Evolutionary conservation across 1,140 invertebrate genomes (phyloP).

Genomic region (Pogonus chalceus): DNA sequence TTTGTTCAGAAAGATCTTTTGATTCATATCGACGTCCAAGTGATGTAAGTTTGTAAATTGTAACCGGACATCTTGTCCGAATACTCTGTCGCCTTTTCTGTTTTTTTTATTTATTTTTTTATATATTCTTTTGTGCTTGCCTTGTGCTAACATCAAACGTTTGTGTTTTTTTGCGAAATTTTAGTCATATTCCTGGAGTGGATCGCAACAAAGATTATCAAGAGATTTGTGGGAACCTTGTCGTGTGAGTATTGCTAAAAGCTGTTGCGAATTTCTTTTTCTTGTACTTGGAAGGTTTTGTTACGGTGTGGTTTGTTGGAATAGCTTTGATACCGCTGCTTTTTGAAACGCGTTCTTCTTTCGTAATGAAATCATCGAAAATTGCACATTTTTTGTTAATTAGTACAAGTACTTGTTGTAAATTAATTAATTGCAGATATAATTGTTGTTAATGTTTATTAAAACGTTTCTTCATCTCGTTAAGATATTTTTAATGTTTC

Average conservation of each 20-base stretch:
- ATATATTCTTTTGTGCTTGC: conserved; percentile 22
- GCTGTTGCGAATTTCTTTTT: too few relatives aligned
- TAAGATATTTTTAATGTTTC: too few relatives aligned
- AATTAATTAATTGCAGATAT: too few relatives aligned
- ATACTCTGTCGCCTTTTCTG: conserved; percentile 19
- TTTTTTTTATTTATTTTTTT: conserved; percentile 28
- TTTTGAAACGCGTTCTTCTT: too few relatives aligned
- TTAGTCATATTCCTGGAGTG: conserved; percentile 68
- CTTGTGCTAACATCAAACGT: conserved; percentile 9
- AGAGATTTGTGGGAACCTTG: conserved; percentile 51
- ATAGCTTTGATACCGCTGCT: too few relatives aligned
- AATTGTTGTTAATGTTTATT: too few relatives aligned
- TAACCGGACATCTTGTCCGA: conserved; percentile 2
- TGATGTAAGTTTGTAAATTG: conserved; percentile 58
- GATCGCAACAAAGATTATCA: conserved; percentile 65
- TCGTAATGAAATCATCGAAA: too few relatives aligned
- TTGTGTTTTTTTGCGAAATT: conserved; percentile 25
- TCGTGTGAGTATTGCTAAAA: conserved; percentile 28
- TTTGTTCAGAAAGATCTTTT: conserved; percentile 84
- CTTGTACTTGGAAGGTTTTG: too few relatives aligned
- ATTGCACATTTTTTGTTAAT: too few relatives aligned
- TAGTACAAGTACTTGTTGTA: too few relatives aligned
- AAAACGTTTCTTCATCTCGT: too few relatives aligned
- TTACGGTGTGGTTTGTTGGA: too few relatives aligned
- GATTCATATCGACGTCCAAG: conserved; percentile 69